Evolutionary conservation across 2,888 invertebrate genomes (phyloP), one percentile per base, ranked within the genome.

Genomic region (Plutella xylostella): DNA sequence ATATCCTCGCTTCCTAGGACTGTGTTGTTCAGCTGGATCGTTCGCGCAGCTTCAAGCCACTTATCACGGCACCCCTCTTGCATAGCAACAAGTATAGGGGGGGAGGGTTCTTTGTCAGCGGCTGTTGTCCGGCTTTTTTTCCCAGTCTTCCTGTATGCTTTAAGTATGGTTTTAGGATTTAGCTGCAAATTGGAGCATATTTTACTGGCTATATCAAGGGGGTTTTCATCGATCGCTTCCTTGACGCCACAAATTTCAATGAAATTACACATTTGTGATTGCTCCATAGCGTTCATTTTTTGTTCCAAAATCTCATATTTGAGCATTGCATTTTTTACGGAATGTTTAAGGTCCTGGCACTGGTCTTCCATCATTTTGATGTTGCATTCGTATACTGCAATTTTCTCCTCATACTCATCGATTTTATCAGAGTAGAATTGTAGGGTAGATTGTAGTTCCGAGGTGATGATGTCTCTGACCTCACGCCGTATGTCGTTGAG

Each of bases 401-500:
- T 46, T 28, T 45, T 43, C 19, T 40, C 35, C 14, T 42, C 39
- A n/a, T 46, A 50, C 2, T 50, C 45, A 15, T 47, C 45, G n/a
- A 48, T 50, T 42, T 50, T 50, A 19, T 51, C 49, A 0, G 50
- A 50, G 35, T 50, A 53, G 20, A 46, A 53, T 42, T 49, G 41
- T 2, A 51, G 42, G 9, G 45, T 35, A 38, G 34, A 40, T 38
- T 51, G 48, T 3, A 53, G 28, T 48, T 53, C 52, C 21, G 19
- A 11, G 19, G 43, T 9, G 7, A 42, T 31, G 14, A 42, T 31
- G 17, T 44, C 48, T 38, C 41, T 45, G 2, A 51, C 34, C 25
- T 48, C 39, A 17, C 42, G 35, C 7, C 47, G 44, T 11, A 49
- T 42, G 34, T 48, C 49, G 1, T 22, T 28, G 2, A 45, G 28